Evolutionary conservation across 2,113 vertebrate genomes (phyloP), one percentile per base, ranked within the genome.

Genomic region (Egretta garzetta): DNA sequence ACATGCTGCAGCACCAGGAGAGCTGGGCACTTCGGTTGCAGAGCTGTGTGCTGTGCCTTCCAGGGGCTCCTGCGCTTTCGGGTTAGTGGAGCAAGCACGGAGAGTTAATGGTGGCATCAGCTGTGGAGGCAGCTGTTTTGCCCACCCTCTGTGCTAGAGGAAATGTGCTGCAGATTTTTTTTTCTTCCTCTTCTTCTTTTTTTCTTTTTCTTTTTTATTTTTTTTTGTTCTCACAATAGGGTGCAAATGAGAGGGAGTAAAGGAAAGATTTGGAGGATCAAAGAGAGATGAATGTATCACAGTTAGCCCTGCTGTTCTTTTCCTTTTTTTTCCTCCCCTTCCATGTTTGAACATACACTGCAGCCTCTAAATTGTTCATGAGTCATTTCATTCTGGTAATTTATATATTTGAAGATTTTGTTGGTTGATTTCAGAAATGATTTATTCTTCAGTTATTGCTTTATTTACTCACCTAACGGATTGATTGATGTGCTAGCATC

Each of bases 41-140:
- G 83, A 95, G 8, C 41, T 28, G 77, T n/a, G 41, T 80, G 84
- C 76, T 62, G 45, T 75, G 84, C 76, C 96, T 97, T 93, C 94
- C 95, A 92, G 95, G 85, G 93, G 74, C 81, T 93, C 84, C 63
- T 32, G 63, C 26, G 56, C 88, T 97, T 97, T 91, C 20, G 3
- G 88, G 88, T 96, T 96, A 96, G 89, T 88, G 83, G 83, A 96
- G 94, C 92, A 94, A 77, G 63, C 33, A n/a, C 12, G 6, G 30
- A 79, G 91, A 94, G 52, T 83, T 96, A 93, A 94, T 83, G 88
- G 95, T 94, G 96, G 95, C 86, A 97, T 97, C 97, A 98, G 91
- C 94, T 98, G 96, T 86, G 96, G 93, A 98, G 79, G 94, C 97
- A 98, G 96, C 95, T 98, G 91, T 96, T 98, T 81, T 93, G 88